phyloP scores from a whole-genome alignment of 2,113 vertebrate genomes.

The Scatophagus argus region DNA sequence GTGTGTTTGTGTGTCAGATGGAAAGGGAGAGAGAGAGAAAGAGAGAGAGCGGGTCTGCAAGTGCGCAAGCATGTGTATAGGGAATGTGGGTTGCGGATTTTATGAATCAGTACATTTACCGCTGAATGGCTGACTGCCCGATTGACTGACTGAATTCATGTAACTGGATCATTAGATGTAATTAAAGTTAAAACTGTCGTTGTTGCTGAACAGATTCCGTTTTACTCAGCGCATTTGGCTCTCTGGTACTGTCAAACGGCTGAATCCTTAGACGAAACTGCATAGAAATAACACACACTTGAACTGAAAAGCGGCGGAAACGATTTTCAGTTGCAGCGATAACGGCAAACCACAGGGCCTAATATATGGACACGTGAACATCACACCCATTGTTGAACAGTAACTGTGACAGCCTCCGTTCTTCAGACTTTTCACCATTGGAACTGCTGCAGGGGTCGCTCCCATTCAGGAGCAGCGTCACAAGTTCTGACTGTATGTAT shows the following conservation, averaged over 20 bases:
- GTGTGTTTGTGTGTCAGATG: not conserved
- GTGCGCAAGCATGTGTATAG: conserved; percentile 7
- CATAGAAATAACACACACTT: not conserved
- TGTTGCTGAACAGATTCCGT: not conserved
- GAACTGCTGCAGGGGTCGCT: not conserved
- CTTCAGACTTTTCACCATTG: not conserved
- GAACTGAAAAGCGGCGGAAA: not conserved
- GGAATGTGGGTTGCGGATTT: conserved; percentile 52
- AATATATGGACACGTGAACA: not conserved
- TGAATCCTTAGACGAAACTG: conserved; percentile 17
- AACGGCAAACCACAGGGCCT: not conserved
- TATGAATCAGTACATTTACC: conserved; percentile 57
- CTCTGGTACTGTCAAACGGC: not conserved
- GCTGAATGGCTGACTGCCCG: conserved; percentile 22
- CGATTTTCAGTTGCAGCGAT: not conserved
- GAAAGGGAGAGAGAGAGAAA: conserved; percentile 1
- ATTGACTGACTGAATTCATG: conserved; percentile 18
- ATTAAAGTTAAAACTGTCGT: conserved; percentile 2
- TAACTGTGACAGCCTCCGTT: not conserved
- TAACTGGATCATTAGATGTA: conserved; percentile 1
- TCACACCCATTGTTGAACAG: not conserved
- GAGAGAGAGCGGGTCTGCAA: not conserved
- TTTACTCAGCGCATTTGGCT: not conserved
- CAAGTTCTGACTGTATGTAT: no score
- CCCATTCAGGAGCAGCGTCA: no score